Percentiles rank a stretch among this genome's conserved stretches.
phyloP scores from a whole-genome alignment of 2,888 invertebrate genomes.

The Mythimna pallens region DNA sequence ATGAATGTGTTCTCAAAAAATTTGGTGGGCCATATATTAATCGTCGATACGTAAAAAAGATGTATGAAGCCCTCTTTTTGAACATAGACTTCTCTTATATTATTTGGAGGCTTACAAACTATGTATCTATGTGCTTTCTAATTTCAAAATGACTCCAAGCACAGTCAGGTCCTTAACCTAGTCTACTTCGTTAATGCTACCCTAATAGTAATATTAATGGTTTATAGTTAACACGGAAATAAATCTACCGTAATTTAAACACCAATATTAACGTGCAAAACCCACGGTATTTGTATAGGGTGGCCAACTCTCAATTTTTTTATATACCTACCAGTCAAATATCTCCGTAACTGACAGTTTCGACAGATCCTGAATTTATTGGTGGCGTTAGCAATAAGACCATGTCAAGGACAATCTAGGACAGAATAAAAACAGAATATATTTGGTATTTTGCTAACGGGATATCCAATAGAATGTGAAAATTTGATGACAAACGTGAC shows the following conservation, averaged over 20 bases:
- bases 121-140: too few species aligned
- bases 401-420: too few species aligned
- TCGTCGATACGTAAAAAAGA: too few species aligned
- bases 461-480: not conserved
- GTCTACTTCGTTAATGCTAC: slow-evolving; percentile 11
- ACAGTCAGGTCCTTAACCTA: not conserved
- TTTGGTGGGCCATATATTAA: too few species aligned
- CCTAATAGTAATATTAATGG: slow-evolving; percentile 40
- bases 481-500: not conserved
- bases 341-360: not conserved
- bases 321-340: not conserved
- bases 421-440: not conserved
- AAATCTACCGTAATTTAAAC: slow-evolving; percentile 44
- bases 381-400: too few species aligned
- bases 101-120: too few species aligned
- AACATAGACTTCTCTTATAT: too few species aligned
- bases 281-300: not conserved
- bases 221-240: slow-evolving; percentile 39
- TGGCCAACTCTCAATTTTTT: not conserved
- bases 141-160: not conserved
- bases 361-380: slow-evolving; percentile 1
- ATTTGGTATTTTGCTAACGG: not conserved
- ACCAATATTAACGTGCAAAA: slow-evolving; percentile 1
- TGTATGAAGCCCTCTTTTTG: too few species aligned
- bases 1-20: too few species aligned